phyloP scores from a whole-genome alignment of 2,888 invertebrate genomes.

The Periphyllus acericola region DNA sequence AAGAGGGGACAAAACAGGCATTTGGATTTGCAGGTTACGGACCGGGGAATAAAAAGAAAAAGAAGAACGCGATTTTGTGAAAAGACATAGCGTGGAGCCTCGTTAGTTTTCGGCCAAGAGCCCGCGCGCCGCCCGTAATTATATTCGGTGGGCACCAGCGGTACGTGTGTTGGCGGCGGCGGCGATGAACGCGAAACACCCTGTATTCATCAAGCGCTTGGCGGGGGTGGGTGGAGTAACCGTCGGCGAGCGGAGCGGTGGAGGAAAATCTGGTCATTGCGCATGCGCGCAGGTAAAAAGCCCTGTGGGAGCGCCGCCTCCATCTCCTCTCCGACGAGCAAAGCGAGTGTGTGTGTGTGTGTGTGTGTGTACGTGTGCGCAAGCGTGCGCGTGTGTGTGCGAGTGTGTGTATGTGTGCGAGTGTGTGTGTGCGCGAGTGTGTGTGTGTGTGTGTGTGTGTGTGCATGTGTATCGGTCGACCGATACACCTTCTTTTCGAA shows the following conservation, averaged over 20 bases:
- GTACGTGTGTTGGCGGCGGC: too few relatives aligned
- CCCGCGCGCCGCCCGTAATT: neutral
- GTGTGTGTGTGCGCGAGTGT: neutral
- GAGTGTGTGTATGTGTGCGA: neutral
- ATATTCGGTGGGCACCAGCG: neutral
- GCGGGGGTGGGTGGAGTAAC: neutral
- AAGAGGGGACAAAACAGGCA: too few relatives aligned
- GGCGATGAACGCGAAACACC: neutral
- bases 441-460: neutral
- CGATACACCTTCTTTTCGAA: conserved; percentile 58
- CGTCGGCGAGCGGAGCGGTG: conserved; percentile 10
- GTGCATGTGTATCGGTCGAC: neutral
- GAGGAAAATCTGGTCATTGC: conserved; percentile 57
- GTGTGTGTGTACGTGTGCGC: neutral
- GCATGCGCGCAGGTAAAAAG: conserved; percentile 57
- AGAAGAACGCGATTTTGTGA: too few relatives aligned
- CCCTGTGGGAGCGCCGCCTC: conserved; percentile 61
- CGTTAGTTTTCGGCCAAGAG: neutral
- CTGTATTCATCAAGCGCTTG: conserved; percentile 4
- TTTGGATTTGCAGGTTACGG: too few relatives aligned
- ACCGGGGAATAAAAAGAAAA: too few relatives aligned
- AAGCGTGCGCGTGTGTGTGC: neutral
- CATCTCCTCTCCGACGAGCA: conserved; percentile 5
- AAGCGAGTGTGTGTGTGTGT: neutral
- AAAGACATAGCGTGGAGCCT: neutral